phyloP scores from a whole-genome alignment of 2,888 invertebrate species.

The Drosophila barbarae region DNA sequence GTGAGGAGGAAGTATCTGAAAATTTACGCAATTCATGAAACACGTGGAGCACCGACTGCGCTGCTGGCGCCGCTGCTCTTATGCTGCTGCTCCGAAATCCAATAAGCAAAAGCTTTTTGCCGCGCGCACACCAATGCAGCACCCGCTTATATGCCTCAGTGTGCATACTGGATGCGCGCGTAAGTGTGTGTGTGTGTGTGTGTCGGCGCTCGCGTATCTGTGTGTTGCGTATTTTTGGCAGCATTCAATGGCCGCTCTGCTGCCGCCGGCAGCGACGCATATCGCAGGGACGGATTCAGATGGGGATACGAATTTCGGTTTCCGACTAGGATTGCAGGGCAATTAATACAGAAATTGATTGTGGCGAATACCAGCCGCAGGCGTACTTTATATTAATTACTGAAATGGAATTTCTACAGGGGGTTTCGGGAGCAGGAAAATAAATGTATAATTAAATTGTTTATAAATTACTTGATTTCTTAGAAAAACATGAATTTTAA shows the following conservation, averaged over 20 bases:
- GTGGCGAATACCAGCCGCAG: conserved; percentile 4
- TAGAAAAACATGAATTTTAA: not conserved
- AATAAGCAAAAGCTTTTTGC: conserved; percentile 63
- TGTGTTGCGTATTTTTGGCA: conserved; percentile 64
- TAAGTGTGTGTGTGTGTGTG: conserved; percentile 12
- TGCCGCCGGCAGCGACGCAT: conserved; percentile 24
- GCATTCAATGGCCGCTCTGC: conserved; percentile 41
- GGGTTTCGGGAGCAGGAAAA: not conserved
- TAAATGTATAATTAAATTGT: not conserved
- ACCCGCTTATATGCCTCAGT: conserved; percentile 60
- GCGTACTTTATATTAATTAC: conserved; percentile 26
- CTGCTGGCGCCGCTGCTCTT: conserved; percentile 42
- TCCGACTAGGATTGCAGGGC: conserved; percentile 25
- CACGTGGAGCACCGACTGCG: conserved; percentile 65
- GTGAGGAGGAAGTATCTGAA: conserved; percentile 23
- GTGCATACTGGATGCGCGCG: conserved; percentile 26
- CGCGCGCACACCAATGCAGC: conserved; percentile 67
- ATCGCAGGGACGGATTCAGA: conserved; percentile 36
- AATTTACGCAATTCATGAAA: conserved; percentile 72
- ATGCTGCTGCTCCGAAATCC: conserved; percentile 53
- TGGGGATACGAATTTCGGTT: conserved; percentile 3
- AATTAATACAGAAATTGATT: conserved; percentile 35
- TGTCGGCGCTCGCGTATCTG: conserved; percentile 55
- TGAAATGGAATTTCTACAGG: not conserved
- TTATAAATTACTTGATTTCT: not conserved